Conservation (phyloP, 2,113 vertebrate species). For the Corynorhinus townsendii region DNA sequence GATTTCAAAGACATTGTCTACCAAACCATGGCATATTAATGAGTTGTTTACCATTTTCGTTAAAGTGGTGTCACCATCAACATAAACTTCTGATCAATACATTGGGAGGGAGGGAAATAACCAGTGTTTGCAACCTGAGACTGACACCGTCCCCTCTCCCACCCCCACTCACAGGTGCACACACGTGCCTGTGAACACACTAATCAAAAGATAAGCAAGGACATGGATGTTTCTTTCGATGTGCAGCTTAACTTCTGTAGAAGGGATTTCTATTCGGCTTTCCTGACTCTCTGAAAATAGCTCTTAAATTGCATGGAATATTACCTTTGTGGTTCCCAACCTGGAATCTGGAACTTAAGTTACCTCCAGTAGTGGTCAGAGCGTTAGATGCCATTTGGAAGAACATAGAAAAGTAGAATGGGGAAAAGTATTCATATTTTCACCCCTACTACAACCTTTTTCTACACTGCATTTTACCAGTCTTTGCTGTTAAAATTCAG, state of each 20-base stretch:
- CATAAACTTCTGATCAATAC: neutral
- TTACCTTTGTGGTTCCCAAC: conserved; percentile 4
- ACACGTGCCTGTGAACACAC: neutral
- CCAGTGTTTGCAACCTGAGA: neutral
- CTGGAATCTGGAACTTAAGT: neutral
- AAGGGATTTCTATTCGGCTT: neutral
- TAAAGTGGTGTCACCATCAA: neutral
- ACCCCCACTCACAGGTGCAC: neutral
- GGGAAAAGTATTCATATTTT: neutral
- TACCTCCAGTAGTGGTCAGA: neutral
- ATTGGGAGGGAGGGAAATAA: neutral
- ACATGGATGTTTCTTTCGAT: neutral
- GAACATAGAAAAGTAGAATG: neutral
- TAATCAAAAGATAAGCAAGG: neutral
- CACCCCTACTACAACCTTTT: neutral
- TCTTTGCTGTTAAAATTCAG: neutral
- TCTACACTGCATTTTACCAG: neutral
- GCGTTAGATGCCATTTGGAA: neutral
- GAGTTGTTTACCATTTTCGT: neutral
- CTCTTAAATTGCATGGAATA: neutral
- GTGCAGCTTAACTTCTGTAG: neutral
- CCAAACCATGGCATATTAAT: neutral
- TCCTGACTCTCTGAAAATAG: neutral
- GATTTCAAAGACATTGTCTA: neutral
- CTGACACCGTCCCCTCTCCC: neutral